These are phyloP conservation scores for Cherax destructor DNA, from an alignment of 1,140 invertebrate species.

Conservation along the genomic window DNA sequence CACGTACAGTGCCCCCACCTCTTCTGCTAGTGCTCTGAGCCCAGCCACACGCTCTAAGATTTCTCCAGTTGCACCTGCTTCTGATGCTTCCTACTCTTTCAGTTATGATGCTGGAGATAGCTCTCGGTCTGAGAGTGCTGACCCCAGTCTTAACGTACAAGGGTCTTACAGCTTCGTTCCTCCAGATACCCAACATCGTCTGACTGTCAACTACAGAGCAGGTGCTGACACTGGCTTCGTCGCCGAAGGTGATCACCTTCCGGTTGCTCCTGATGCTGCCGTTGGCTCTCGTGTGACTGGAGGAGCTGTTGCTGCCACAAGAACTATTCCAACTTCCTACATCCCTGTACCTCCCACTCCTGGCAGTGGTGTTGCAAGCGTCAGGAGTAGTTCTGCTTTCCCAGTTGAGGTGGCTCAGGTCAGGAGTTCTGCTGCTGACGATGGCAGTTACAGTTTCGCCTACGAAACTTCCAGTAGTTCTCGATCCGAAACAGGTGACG, in stretches of 20 bases:
- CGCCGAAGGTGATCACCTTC: constrained; percentile 40
- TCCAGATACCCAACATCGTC: constrained; percentile 52
- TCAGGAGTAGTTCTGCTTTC: neutral
- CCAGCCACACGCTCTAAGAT: neutral
- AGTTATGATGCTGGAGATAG: constrained; percentile 71
- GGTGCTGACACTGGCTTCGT: constrained; percentile 43
- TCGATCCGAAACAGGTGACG: constrained; percentile 23
- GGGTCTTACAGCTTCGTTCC: constrained; percentile 75
- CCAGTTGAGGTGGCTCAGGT: constrained; percentile 32
- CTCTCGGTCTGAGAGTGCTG: constrained; percentile 65
- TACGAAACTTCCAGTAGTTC: constrained; percentile 41
- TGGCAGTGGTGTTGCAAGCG: neutral
- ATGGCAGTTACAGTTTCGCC: constrained; percentile 57
- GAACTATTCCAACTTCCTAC: neutral
- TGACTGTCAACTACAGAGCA: constrained; percentile 35
- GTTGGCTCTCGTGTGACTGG: neutral
- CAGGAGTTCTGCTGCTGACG: constrained; percentile 26
- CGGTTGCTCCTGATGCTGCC: constrained; percentile 36
- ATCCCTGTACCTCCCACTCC: neutral
- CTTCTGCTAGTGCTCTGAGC: neutral
- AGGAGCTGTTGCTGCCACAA: neutral
- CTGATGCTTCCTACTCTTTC: constrained; percentile 68
- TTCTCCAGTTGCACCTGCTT: neutral
- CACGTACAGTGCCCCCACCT: neutral
- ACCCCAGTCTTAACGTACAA: constrained; percentile 72